Conservation (phyloP, 2,888 invertebrate genomes). For the Folsomia candida region DNA sequence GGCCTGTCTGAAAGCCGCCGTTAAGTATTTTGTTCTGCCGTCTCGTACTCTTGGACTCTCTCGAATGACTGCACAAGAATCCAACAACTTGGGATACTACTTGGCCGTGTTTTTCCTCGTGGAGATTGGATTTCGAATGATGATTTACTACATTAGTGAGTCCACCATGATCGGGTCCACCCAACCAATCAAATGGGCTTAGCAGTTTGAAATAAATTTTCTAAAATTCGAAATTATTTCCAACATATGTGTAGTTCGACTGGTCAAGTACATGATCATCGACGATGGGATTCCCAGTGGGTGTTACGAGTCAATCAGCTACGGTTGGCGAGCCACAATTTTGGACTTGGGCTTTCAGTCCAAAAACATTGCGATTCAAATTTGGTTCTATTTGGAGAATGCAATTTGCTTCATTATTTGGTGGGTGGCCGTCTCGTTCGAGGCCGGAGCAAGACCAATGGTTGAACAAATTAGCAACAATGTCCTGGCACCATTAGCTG, state of each 20-base stretch:
- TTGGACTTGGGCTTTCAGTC: conserved; percentile 46
- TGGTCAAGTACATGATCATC: conserved; percentile 28
- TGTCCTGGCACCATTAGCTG: conserved; percentile 23
- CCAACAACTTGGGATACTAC: conserved; percentile 17
- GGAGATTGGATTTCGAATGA: conserved; percentile 35
- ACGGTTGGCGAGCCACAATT: conserved; percentile 46
- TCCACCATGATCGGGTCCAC: no score
- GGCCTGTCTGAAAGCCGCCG: conserved; percentile 38
- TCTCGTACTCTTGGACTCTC: background rate
- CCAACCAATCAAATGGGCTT: no score
- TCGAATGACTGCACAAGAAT: background rate
- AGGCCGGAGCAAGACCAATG: background rate
- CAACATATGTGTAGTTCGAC: no score
- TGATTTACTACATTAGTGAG: conserved; percentile 36
- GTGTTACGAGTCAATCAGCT: conserved; percentile 46
- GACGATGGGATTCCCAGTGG: conserved; percentile 39
- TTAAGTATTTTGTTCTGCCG: conserved; percentile 19
- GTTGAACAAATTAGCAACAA: background rate
- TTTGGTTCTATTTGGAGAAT: conserved; percentile 47
- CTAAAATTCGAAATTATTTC: no score
- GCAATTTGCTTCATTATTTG: conserved; percentile 36
- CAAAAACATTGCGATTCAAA: conserved; percentile 43
- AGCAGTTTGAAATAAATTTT: no score
- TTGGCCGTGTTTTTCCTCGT: conserved; percentile 17
- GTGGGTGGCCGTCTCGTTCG: conserved; percentile 27